Conservation (phyloP, 2,888 invertebrate species). For the Trissolcus brochymenae region DNA sequence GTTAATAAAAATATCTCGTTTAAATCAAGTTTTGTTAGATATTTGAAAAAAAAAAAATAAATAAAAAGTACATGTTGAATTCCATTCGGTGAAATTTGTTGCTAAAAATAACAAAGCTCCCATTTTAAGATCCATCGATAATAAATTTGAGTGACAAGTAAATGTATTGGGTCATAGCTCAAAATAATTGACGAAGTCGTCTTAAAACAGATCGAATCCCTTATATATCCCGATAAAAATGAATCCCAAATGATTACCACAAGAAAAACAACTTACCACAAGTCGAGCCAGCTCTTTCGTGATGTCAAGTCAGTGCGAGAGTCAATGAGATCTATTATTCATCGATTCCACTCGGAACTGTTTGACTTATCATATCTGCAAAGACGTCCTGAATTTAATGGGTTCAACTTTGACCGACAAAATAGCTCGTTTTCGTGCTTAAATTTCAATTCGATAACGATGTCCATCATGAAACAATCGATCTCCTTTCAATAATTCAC, state of each 20-base stretch:
- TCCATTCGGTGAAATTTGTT: not conserved
- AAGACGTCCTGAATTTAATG: too few species aligned
- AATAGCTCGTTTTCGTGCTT: too few species aligned
- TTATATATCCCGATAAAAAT: conserved; percentile 19
- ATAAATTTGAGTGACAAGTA: conserved; percentile 27
- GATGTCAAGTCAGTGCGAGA: conserved; percentile 22
- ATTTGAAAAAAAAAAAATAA: too few species aligned
- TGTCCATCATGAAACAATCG: too few species aligned
- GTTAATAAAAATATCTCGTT: too few species aligned
- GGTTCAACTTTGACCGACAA: too few species aligned
- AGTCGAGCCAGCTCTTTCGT: conserved; percentile 18
- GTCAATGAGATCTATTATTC: conserved; percentile 26
- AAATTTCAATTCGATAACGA: too few species aligned
- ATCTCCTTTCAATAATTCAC: too few species aligned
- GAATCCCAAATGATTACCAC: conserved; percentile 44
- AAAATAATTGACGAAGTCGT: conserved; percentile 45
- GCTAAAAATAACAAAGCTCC: conserved; percentile 38
- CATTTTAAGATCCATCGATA: conserved; percentile 29
- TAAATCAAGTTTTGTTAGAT: too few species aligned
- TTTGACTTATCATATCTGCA: too few species aligned
- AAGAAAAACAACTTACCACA: conserved; percentile 29
- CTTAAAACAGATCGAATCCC: conserved; percentile 41
- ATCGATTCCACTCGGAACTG: too few species aligned
- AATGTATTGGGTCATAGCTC: conserved; percentile 34
- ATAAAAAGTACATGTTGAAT: too few species aligned